These are phyloP conservation scores for Manis crassicaudata DNA, from an alignment of 2,797 vertebrate genomes.

Conservation along the genomic window DNA sequence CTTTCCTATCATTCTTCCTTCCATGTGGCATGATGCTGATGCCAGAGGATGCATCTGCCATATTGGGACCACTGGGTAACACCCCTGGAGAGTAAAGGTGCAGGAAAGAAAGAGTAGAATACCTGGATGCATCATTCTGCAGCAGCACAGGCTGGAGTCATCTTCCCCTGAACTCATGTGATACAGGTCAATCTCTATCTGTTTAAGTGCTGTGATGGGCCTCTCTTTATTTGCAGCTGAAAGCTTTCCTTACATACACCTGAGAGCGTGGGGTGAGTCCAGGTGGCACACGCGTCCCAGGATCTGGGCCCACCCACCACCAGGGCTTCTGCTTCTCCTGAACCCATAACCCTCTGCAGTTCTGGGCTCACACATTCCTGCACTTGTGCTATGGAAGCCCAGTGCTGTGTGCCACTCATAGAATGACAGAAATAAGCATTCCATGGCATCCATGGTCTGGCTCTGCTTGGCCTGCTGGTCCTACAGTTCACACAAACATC, in stretches of 20 bases:
- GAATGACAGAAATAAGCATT: neutral
- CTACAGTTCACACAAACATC: neutral
- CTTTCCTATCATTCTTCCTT: neutral
- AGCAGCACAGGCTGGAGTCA: neutral
- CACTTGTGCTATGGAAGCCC: neutral
- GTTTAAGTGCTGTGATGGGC: neutral
- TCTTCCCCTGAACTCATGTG: neutral
- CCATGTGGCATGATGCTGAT: neutral
- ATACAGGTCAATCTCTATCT: neutral
- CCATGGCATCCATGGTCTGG: neutral
- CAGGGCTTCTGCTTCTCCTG: neutral
- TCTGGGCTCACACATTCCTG: neutral
- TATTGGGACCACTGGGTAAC: neutral
- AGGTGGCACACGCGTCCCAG: too few species aligned
- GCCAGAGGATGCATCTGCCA: neutral
- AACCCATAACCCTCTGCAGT: neutral
- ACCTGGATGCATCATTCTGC: neutral
- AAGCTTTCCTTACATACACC: neutral
- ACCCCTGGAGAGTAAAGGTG: neutral
- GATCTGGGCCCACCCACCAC: neutral
- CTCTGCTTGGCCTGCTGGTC: neutral
- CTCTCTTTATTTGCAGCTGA: neutral
- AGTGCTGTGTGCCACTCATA: neutral
- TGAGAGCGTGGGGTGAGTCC: too few species aligned
- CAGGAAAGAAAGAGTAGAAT: neutral